A percentile compares a stretch with the other conserved stretches of the same genome.
Evolutionary conservation across 1,140 invertebrate genomes (phyloP).

Genomic region (Dinothrombium tinctorium): DNA sequence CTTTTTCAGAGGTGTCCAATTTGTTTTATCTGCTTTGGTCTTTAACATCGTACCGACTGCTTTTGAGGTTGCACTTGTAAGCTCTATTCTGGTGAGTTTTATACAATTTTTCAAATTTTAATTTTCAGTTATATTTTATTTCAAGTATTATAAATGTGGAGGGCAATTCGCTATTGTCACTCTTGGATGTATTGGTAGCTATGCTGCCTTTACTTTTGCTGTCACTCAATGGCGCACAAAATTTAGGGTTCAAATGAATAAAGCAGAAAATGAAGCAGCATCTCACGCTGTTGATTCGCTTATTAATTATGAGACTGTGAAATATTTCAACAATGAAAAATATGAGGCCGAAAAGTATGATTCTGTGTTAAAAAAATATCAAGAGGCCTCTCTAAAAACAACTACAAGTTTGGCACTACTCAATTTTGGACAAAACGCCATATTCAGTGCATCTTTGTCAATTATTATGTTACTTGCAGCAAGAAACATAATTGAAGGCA

Average conservation of each 20-base stretch:
- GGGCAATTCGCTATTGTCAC: constrained; percentile 50
- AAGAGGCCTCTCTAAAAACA: constrained; percentile 78
- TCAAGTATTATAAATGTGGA: constrained; percentile 39
- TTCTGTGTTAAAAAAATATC: constrained; percentile 55
- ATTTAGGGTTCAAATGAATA: constrained; percentile 89
- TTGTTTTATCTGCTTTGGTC: constrained; percentile 81
- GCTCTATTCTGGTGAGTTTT: constrained; percentile 48
- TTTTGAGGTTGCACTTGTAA: constrained; percentile 78
- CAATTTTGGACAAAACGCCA: constrained; percentile 97
- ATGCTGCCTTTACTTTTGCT: constrained; percentile 61
- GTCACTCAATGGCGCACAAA: constrained; percentile 92
- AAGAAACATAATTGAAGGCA: constrained; percentile 63
- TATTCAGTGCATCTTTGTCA: constrained; percentile 77
- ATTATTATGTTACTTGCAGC: constrained; percentile 83
- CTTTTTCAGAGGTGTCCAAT: constrained; percentile 87
- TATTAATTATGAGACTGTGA: constrained; percentile 98
- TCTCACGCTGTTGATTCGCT: constrained; percentile 94
- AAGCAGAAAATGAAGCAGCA: constrained; percentile 90
- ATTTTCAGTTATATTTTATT: constrained; percentile 3
- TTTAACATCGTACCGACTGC: constrained; percentile 93
- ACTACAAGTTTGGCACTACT: constrained; percentile 71
- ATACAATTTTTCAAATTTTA: background rate
- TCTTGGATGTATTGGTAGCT: constrained; percentile 67
- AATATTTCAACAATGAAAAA: constrained; percentile 96
- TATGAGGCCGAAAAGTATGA: constrained; percentile 84